phyloP scores from a whole-genome alignment of 2,888 invertebrate species.

The Lithophane leautieri region DNA sequence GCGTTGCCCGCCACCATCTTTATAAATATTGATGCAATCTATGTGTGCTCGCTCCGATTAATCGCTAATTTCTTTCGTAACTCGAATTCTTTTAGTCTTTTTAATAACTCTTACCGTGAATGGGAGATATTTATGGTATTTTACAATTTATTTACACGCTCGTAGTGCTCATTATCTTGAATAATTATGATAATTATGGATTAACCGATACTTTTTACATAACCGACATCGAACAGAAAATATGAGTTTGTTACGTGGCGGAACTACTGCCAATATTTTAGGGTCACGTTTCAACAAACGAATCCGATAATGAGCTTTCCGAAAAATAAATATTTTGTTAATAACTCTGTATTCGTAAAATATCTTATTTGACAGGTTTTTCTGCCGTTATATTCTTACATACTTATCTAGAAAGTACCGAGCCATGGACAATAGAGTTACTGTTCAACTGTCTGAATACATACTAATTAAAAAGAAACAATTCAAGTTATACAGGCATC shows the following conservation, averaged over 20 bases:
- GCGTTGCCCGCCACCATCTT: constrained; percentile 75
- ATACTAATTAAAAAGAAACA: constrained; percentile 56
- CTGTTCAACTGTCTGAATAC: constrained; percentile 27
- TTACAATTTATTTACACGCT: constrained; percentile 49
- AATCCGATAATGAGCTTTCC: background rate
- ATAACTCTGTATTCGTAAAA: background rate
- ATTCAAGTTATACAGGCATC: constrained; percentile 50
- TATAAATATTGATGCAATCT: constrained; percentile 89
- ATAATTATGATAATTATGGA: constrained; percentile 47
- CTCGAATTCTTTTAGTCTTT: constrained; percentile 72
- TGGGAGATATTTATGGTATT: constrained; percentile 53
- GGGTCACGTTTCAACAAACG: constrained; percentile 7
- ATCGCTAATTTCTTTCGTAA: constrained; percentile 82
- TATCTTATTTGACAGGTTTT: background rate
- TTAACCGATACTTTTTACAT: constrained; percentile 52
- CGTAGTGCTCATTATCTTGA: constrained; percentile 34
- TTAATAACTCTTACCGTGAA: constrained; percentile 64
- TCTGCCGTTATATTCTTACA: background rate
- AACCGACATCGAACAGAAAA: constrained; percentile 33
- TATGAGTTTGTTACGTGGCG: constrained; percentile 25
- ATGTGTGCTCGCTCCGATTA: constrained; percentile 86
- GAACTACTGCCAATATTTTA: constrained; percentile 20
- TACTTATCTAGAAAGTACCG: background rate
- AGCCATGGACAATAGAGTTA: constrained; percentile 23
- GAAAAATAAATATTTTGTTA: background rate